A percentile compares a stretch with the other conserved stretches of the same genome.
These are phyloP conservation scores for Cataglyphis livida DNA, from an alignment of 2,888 invertebrate species.

Conservation along the genomic window DNA sequence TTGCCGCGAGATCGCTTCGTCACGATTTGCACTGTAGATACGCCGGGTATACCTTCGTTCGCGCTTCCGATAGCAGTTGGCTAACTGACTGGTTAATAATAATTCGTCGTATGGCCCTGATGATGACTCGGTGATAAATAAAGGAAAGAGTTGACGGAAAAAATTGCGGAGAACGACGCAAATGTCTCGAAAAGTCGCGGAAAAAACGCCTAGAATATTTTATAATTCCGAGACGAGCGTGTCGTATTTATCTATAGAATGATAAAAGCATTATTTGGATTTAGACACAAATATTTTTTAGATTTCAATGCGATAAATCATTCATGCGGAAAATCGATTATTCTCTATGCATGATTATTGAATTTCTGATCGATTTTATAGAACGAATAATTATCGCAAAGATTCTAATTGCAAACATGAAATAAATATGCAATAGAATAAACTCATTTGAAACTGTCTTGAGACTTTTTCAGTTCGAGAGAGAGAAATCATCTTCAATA, in stretches of 20 bases:
- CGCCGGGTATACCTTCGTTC: conserved; percentile 30
- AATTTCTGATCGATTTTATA: neutral
- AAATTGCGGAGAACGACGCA: neutral
- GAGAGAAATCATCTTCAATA: neutral
- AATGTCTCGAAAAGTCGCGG: neutral
- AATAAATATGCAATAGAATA: neutral
- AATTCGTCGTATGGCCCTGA: conserved; percentile 30
- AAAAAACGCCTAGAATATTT: neutral
- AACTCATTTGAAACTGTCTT: neutral
- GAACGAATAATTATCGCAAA: neutral
- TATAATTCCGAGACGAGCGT: too few species aligned
- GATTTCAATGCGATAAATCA: neutral
- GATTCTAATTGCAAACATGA: neutral
- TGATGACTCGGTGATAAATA: conserved; percentile 45
- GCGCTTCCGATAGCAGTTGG: conserved; percentile 30
- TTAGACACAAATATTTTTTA: neutral
- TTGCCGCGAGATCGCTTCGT: conserved; percentile 53
- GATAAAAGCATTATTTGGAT: neutral
- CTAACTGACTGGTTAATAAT: neutral
- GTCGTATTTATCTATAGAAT: neutral
- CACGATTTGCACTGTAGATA: conserved; percentile 54
- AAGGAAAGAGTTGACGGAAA: neutral
- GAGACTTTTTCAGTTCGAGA: neutral
- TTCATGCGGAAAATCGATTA: neutral
- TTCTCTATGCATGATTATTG: neutral